Conservation (phyloP, 1,140 invertebrate species). For the Schlechtendalia chinensis region DNA sequence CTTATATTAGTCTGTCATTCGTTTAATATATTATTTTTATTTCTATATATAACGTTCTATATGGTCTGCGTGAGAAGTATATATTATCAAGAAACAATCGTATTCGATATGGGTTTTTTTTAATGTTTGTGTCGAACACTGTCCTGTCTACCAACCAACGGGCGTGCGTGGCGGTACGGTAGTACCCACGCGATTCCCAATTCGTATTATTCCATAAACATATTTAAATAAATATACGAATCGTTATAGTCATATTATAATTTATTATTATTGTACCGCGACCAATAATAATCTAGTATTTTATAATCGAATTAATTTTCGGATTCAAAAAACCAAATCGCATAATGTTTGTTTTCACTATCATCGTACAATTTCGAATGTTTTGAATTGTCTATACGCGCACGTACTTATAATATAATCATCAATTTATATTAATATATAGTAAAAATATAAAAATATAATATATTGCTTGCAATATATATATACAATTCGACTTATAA, state of each 20-base stretch:
- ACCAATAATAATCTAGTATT: slow-evolving; percentile 2
- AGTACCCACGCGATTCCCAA: slow-evolving; percentile 10
- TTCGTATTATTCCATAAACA: slow-evolving; percentile 1
- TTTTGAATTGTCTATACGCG: not conserved
- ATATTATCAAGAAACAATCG: slow-evolving; percentile 12
- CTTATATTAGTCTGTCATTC: not conserved
- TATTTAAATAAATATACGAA: slow-evolving; percentile 16
- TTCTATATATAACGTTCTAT: not conserved
- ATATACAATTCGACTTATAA: not conserved
- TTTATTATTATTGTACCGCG: not conserved
- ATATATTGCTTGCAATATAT: not conserved
- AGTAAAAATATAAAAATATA: not conserved
- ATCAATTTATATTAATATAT: too few species aligned
- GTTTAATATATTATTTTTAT: not conserved
- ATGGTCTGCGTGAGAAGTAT: not conserved
- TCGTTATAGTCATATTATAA: not conserved
- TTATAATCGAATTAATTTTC: slow-evolving; percentile 24
- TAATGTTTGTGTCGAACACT: not conserved
- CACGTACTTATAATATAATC: not conserved
- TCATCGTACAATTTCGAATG: not conserved
- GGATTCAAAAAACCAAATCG: not conserved
- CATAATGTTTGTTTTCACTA: not conserved
- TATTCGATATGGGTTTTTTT: slow-evolving; percentile 2
- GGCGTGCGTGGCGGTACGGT: not conserved
- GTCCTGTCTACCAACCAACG: not conserved